These are phyloP conservation scores for Panurus biarmicus DNA, from an alignment of 2,113 vertebrate genomes.

Conservation along the genomic window DNA sequence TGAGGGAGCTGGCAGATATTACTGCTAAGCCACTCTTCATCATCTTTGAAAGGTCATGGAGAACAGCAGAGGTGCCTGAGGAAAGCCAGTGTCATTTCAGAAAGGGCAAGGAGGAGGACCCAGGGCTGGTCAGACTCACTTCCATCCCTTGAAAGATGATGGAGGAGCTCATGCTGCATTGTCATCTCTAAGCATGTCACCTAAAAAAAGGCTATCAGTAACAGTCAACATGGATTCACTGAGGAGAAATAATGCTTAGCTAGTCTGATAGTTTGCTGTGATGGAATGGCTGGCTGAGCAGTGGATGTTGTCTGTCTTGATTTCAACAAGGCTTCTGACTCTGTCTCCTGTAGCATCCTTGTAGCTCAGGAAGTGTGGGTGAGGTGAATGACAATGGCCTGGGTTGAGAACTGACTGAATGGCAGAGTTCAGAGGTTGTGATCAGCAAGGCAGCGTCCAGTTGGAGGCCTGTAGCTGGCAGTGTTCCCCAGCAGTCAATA, in stretches of 20 bases:
- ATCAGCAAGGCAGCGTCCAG: neutral
- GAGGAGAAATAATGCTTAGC: neutral
- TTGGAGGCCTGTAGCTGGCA: neutral
- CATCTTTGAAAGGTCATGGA: neutral
- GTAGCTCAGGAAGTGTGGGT: neutral
- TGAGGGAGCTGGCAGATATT: neutral
- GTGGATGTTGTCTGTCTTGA: neutral
- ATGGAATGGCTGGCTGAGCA: neutral
- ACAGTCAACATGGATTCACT: neutral
- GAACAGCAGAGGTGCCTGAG: neutral
- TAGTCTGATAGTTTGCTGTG: neutral
- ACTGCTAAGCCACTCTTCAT: neutral
- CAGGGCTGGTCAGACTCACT: neutral
- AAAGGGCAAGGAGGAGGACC: neutral
- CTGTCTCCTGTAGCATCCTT: neutral
- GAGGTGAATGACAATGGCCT: too few species aligned
- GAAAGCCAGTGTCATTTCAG: neutral
- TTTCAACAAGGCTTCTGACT: neutral
- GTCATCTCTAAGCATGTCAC: neutral
- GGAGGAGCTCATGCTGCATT: neutral
- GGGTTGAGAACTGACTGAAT: neutral
- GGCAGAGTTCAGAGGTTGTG: neutral
- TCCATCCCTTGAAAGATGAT: neutral
- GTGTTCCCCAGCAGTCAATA: neutral
- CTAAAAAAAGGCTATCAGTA: neutral